A percentile compares a stretch with the other conserved stretches of the same genome.
Evolutionary conservation across 2,888 invertebrate genomes (phyloP).

Genomic region (Ceriagrion tenellum): DNA sequence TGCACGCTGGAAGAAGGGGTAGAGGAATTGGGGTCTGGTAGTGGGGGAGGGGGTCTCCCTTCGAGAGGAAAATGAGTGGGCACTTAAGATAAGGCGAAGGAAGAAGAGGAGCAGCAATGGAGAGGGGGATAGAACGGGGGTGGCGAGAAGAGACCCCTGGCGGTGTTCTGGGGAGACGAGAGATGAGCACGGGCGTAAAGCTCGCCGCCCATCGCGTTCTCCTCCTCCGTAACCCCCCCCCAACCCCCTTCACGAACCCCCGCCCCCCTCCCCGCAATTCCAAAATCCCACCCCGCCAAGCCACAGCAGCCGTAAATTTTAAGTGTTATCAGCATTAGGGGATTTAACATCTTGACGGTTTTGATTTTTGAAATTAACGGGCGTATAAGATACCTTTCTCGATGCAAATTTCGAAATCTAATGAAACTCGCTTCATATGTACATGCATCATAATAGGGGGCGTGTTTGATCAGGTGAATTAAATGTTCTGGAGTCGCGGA

Average conservation of each 20-base stretch:
- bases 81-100: slow-evolving; percentile 20
- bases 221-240: background rate
- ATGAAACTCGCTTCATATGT: background rate
- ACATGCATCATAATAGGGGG: background rate
- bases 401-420: slow-evolving; percentile 1
- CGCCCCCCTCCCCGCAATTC: too few relatives aligned
- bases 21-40: background rate
- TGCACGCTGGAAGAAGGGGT: background rate
- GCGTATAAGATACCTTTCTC: background rate
- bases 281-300: too few relatives aligned
- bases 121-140: background rate
- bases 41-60: background rate
- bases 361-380: slow-evolving; percentile 36
- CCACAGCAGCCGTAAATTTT: background rate
- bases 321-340: background rate
- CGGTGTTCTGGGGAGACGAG: background rate
- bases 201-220: background rate
- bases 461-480: background rate
- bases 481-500: background rate
- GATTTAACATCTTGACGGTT: slow-evolving; percentile 6
- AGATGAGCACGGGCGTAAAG: background rate
- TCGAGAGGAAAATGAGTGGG: slow-evolving; percentile 3
- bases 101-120: background rate
- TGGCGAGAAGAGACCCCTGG: too few relatives aligned
- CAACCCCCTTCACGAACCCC: too few relatives aligned